Conservation (phyloP, 2,797 vertebrate species). For the Enteromius viviparus region DNA sequence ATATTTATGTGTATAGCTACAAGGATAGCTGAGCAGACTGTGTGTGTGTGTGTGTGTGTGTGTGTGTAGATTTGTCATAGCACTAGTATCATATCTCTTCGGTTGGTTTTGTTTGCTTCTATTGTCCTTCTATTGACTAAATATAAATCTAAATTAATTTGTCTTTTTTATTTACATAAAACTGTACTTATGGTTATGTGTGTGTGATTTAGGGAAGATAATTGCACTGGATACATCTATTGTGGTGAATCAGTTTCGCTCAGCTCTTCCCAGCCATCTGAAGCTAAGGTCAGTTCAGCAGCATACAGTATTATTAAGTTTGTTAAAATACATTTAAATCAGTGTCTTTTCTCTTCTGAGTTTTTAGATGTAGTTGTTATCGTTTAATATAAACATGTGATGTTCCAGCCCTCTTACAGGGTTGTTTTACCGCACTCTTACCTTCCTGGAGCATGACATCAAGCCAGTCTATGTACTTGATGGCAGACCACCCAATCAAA, state of each 20-base stretch:
- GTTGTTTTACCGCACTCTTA: slow-evolving; percentile 81
- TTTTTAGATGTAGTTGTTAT: not conserved
- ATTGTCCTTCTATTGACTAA: not conserved
- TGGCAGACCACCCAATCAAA: slow-evolving; percentile 78
- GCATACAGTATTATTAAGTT: not conserved
- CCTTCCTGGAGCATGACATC: slow-evolving; percentile 82
- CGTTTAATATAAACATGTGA: slow-evolving; percentile 30
- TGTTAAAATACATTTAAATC: not conserved
- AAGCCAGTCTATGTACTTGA: slow-evolving; percentile 86
- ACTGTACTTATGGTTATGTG: not conserved
- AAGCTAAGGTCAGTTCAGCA: slow-evolving; percentile 68
- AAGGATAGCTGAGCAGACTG: no score
- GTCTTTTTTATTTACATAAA: not conserved
- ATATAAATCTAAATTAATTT: not conserved
- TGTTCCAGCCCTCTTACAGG: slow-evolving; percentile 75
- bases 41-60: no score
- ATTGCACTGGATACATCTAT: slow-evolving; percentile 81
- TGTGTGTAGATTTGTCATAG: not conserved
- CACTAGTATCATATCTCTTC: not conserved
- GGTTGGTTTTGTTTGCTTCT: not conserved
- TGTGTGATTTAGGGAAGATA: slow-evolving; percentile 70
- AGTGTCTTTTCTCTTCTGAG: not conserved
- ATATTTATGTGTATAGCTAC: no score
- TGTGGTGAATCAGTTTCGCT: slow-evolving; percentile 80
- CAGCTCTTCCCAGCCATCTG: slow-evolving; percentile 64